A percentile compares a stretch with the other conserved stretches of the same genome.
These are phyloP conservation scores for Onychomys leucogaster DNA, from an alignment of 2,797 vertebrate genomes.

Conservation along the genomic window DNA sequence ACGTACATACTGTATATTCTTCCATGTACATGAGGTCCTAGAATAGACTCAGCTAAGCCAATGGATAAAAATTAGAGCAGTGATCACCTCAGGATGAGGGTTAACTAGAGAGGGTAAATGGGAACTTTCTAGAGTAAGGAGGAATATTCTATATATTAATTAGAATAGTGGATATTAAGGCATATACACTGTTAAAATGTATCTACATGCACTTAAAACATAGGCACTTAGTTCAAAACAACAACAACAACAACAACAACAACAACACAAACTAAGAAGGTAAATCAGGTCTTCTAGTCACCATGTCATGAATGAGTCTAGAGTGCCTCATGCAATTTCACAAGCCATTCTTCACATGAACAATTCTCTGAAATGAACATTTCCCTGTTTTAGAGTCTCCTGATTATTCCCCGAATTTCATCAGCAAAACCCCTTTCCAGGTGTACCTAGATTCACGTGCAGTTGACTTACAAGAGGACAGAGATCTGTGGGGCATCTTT, in stretches of 20 bases:
- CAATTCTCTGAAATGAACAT: background rate
- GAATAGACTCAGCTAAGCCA: background rate
- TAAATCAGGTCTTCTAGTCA: background rate
- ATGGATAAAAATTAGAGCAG: background rate
- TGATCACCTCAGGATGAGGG: background rate
- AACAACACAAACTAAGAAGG: conserved; percentile 2
- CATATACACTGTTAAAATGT: background rate
- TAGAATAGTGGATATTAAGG: background rate
- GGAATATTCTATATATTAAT: background rate
- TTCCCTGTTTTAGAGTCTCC: background rate
- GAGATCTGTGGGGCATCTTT: background rate
- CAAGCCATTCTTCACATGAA: background rate
- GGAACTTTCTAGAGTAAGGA: background rate
- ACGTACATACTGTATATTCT: background rate
- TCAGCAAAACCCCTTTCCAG: background rate
- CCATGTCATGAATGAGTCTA: background rate
- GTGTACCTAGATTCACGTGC: background rate
- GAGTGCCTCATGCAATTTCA: background rate
- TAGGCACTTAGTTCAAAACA: background rate
- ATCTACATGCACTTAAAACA: background rate
- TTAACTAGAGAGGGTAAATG: background rate
- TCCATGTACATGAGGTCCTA: background rate
- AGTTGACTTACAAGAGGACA: background rate
- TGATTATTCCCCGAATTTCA: background rate
- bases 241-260: background rate